Evolutionary conservation across 2,113 vertebrate genomes (phyloP).

Genomic region (Albula glossodonta): DNA sequence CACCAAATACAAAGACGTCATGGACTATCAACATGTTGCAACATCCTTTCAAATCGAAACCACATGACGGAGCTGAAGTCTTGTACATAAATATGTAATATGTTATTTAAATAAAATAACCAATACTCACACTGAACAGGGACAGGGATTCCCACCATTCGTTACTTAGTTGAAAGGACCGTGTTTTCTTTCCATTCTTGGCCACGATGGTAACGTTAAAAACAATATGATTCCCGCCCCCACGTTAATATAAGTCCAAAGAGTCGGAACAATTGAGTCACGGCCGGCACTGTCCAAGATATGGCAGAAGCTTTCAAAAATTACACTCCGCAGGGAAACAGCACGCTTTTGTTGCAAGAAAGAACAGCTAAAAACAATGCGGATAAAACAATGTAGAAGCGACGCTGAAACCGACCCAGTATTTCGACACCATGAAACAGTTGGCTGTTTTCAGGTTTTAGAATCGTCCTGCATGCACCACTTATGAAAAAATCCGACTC

Average conservation of each 20-base stretch:
- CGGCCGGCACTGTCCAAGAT: constrained; percentile 28
- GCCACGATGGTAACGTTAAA: constrained; percentile 16
- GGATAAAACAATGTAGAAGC: neutral
- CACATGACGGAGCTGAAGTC: neutral
- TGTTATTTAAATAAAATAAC: neutral
- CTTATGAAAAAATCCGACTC: neutral
- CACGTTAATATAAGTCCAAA: neutral
- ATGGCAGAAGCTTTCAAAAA: neutral
- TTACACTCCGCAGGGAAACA: neutral
- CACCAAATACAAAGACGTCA: too few relatives aligned
- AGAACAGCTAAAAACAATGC: neutral
- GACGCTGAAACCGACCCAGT: neutral
- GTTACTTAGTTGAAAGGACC: constrained; percentile 62
- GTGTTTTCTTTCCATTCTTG: constrained; percentile 68
- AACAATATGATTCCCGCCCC: constrained; percentile 54
- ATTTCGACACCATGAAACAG: neutral
- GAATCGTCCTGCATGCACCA: neutral
- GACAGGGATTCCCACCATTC: constrained; percentile 81
- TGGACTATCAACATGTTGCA: neutral
- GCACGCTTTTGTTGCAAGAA: neutral
- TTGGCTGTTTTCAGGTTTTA: neutral
- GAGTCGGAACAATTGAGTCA: constrained; percentile 61
- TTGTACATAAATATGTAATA: neutral
- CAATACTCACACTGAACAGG: constrained; percentile 75
- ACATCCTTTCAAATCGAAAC: neutral